Percentiles rank a stretch among this genome's conserved stretches.
Conservation (phyloP, 2,113 vertebrate genomes). For the Cacatua alba region DNA sequence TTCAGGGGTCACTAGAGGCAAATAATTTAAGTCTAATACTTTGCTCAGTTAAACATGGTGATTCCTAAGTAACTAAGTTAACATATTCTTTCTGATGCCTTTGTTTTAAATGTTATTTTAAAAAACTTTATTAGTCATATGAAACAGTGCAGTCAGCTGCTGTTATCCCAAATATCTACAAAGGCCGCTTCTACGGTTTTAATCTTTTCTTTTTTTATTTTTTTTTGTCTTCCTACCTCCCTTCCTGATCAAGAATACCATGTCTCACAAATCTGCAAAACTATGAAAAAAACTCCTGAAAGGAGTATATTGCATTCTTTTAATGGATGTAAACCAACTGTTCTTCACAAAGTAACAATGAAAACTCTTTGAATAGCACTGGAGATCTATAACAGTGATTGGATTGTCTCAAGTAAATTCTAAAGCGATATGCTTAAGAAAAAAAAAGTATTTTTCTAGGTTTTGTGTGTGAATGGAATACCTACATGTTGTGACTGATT, state of each 20-base stretch:
- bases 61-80: constrained; percentile 5
- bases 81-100: not conserved
- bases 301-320: not conserved
- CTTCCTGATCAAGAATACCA: not conserved
- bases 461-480: not conserved
- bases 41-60: constrained; percentile 15
- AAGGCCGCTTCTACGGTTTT: not conserved
- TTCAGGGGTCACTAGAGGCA: constrained; percentile 62
- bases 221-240: not conserved
- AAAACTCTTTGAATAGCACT: not conserved
- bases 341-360: not conserved
- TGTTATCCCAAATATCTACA: not conserved
- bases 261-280: not conserved
- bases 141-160: not conserved
- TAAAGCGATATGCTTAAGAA: not conserved
- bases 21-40: constrained; percentile 56
- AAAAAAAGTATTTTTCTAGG: not conserved
- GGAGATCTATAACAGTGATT: not conserved
- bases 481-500: not conserved
- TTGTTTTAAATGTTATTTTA: not conserved
- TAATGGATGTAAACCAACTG: not conserved
- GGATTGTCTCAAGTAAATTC: not conserved
- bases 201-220: not conserved
- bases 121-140: not conserved
- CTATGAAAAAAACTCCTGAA: not conserved